Evolutionary conservation across 2,888 invertebrate genomes (phyloP), one percentile per base, ranked within the genome.

Genomic region (Azorinus chamasolen): DNA sequence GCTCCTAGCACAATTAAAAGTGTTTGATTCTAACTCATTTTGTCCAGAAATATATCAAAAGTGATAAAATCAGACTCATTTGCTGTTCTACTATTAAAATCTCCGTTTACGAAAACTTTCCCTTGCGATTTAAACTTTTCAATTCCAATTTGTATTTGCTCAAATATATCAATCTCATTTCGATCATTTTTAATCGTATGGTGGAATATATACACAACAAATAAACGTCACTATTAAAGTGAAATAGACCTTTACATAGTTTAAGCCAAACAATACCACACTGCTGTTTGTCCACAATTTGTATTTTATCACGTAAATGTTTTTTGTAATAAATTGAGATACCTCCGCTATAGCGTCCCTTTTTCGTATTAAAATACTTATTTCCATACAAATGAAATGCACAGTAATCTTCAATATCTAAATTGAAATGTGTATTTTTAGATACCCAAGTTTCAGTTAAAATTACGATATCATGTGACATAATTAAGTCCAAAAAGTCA

Each of bases 131-230:
- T 63, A 25, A 10, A 63, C 16, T 53, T 51, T 43, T 63, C 63
- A n/a, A 63, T 63, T 12, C 39, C 63, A 24, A 22, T 27, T 53
- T 63, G 53, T 5, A 63, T 53, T 25, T 20, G 27, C 16, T 63
- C 63, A 53, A 63, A 63, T 12, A 63, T 25, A n/a, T 63, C 41
- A 25, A 53, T 8, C 24, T 63, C 45, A 18, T 43, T 24, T n/a
- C 12, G 50, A 37, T 39, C 48, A 37, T 62, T 16, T 48, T 25
- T 48, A 62, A 14, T 24, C 37, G 10, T 39, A 3, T 14, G 50
- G 62, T 37, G 48, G 48, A 22, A 62, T 18, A 50, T 62, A 62
- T 37, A 22, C 18, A 63, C 43, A 41, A 39, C 62, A 62, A 5
- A 62, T 27, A 62, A 20, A 48, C 24, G 37, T 62, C 62, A n/a